Evolutionary conservation across 2,797 vertebrate genomes (phyloP).

Genomic region (Valencia hispanica): DNA sequence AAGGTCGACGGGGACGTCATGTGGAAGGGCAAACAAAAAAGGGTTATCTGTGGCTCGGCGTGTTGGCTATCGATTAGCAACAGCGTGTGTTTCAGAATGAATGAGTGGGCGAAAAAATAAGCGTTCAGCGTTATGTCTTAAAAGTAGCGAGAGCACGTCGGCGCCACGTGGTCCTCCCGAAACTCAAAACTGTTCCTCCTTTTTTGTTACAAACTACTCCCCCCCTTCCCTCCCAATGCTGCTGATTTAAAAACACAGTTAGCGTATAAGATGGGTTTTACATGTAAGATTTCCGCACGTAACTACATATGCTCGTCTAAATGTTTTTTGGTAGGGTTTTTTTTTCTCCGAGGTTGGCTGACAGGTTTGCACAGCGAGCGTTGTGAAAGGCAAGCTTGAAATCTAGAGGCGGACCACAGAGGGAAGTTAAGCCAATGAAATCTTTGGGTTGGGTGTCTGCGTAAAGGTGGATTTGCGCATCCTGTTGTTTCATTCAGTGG

Average conservation of each 20-base stretch:
- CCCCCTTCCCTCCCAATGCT: not conserved
- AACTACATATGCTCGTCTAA: not conserved
- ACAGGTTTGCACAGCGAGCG: constrained; percentile 40
- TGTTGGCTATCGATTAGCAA: not conserved
- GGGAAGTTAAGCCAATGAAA: constrained; percentile 53
- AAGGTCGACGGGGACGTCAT: constrained; percentile 26
- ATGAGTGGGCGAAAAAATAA: not conserved
- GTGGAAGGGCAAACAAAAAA: too few species aligned
- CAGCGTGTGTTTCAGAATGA: not conserved
- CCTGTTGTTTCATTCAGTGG: constrained; percentile 20
- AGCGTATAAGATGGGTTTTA: not conserved
- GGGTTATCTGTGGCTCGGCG: rapidly evolving
- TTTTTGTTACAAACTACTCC: not conserved
- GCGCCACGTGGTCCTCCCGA: constrained; percentile 72
- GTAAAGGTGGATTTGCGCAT: constrained; percentile 31
- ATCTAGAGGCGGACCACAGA: constrained; percentile 22
- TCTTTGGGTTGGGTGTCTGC: not conserved
- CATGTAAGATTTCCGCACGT: not conserved
- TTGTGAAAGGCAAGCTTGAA: constrained; percentile 19
- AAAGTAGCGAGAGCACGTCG: constrained; percentile 20
- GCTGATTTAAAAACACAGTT: not conserved
- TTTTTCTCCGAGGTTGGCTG: too few species aligned
- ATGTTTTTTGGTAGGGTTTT: not conserved
- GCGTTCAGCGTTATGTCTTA: constrained; percentile 2
- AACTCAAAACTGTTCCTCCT: not conserved